Evolutionary conservation across 2,797 vertebrate genomes (phyloP).

Genomic region (Sebastes nivosus): DNA sequence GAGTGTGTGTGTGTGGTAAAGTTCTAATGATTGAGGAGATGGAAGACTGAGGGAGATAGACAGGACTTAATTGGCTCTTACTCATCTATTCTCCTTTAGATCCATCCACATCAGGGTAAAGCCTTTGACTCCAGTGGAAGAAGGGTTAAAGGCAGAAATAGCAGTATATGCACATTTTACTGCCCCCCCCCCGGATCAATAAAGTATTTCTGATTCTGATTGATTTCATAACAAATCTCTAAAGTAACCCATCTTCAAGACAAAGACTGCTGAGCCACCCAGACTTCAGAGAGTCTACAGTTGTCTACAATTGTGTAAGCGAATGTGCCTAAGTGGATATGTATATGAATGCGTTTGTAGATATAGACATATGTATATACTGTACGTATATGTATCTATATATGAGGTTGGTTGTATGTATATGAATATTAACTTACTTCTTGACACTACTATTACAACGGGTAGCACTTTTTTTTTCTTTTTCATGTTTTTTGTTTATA

Average conservation of each 20-base stretch:
- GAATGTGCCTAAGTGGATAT: no score
- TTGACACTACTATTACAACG: no score
- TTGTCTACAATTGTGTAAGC: no score
- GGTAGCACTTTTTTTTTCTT: no score
- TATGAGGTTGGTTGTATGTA: no score
- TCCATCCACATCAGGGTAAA: neutral
- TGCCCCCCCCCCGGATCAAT: no score
- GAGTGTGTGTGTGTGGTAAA: neutral
- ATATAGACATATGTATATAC: no score
- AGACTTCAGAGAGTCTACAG: neutral
- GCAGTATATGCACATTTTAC: neutral
- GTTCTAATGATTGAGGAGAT: neutral
- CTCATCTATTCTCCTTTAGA: constrained; percentile 2
- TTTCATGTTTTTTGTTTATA: no score
- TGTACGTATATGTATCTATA: no score
- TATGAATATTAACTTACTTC: no score
- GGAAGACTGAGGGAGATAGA: constrained; percentile 1
- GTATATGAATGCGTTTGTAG: no score
- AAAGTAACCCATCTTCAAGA: neutral
- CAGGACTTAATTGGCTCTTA: constrained; percentile 2
- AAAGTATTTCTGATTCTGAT: neutral
- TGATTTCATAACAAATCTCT: neutral
- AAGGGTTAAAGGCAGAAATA: neutral
- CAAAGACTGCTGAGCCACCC: neutral
- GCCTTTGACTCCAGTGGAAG: neutral